phyloP scores from a whole-genome alignment of 1,140 invertebrate genomes.

The Bombus waltoni region DNA sequence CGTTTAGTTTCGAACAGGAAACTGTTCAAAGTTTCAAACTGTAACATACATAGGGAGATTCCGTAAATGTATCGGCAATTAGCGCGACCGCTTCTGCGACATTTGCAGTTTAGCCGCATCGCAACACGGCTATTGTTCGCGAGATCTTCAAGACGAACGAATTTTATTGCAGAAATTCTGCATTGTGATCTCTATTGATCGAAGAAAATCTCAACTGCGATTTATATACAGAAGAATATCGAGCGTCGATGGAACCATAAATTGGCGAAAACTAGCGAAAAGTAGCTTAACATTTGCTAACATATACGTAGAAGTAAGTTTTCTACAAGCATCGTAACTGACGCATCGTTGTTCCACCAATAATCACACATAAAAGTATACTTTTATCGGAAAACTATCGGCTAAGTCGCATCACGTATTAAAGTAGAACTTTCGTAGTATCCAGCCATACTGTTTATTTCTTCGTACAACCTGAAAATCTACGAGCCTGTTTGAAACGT shows the following conservation, averaged over 20 bases:
- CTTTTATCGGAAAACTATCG: conserved; percentile 4
- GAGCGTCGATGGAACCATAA: too few relatives aligned
- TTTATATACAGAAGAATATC: not conserved
- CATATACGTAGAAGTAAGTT: too few relatives aligned
- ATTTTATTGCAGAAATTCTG: not conserved
- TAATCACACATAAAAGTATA: not conserved
- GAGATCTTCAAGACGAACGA: not conserved
- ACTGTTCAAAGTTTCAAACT: not conserved
- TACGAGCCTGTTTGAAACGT: not conserved
- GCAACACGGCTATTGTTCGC: too few relatives aligned
- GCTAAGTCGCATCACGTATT: not conserved
- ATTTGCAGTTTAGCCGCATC: too few relatives aligned
- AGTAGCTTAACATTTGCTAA: not conserved
- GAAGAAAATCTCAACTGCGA: not conserved
- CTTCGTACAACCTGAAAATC: not conserved
- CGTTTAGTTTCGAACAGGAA: conserved; percentile 2
- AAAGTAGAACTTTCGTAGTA: not conserved
- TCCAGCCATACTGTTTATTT: not conserved
- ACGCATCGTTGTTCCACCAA: not conserved
- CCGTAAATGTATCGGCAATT: not conserved
- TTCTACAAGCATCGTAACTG: not conserved
- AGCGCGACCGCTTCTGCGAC: not conserved
- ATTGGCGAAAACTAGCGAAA: not conserved
- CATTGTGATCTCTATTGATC: not conserved
- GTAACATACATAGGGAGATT: not conserved